phyloP scores from a whole-genome alignment of 2,797 vertebrate species.

The Natrix natrix region DNA sequence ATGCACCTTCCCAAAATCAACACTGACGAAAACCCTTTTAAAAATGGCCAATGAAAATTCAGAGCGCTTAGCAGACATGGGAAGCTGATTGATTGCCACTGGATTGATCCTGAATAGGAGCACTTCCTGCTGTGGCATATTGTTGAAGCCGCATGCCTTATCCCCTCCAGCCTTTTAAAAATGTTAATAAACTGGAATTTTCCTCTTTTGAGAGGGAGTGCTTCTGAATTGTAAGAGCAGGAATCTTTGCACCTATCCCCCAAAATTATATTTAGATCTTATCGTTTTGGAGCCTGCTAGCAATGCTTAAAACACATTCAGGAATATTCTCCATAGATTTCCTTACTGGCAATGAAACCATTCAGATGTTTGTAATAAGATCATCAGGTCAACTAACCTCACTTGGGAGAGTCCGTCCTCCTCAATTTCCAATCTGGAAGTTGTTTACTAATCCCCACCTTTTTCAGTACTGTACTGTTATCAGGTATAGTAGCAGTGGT shows the following conservation, averaged over 20 bases:
- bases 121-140: background rate
- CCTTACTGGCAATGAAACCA: background rate
- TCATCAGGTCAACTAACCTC: background rate
- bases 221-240: background rate
- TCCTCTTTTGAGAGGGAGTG: background rate
- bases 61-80: background rate
- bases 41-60: background rate
- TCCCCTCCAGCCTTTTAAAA: background rate
- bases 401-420: background rate
- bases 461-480: background rate
- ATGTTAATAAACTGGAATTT: background rate
- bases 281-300: background rate
- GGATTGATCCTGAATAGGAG: background rate
- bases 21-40: background rate
- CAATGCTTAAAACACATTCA: background rate
- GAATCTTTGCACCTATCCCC: background rate
- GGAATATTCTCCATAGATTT: background rate
- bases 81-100: background rate
- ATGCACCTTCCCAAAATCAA: background rate
- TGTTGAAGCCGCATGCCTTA: background rate
- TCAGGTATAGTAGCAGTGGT: background rate
- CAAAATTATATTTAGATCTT: background rate
- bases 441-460: background rate
- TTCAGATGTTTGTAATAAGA: background rate
- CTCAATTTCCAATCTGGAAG: background rate